These are phyloP conservation scores for Dryobates pubescens DNA, from an alignment of 2,797 vertebrate species.

Conservation along the genomic window DNA sequence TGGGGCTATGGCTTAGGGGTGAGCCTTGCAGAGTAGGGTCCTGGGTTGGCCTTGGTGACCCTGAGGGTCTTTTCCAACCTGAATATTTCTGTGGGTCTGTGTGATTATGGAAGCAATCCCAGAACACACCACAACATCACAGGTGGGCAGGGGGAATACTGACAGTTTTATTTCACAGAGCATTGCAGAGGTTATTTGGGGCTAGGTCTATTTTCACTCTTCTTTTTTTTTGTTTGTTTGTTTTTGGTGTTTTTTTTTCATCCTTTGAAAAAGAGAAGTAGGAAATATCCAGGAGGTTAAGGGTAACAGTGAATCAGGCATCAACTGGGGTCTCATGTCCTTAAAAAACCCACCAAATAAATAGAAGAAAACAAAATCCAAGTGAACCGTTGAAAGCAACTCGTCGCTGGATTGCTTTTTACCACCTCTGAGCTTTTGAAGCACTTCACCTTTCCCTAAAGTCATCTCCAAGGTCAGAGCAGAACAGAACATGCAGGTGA, in stretches of 20 bases:
- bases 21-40: too few relatives aligned
- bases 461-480: neutral
- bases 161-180: constrained; percentile 61
- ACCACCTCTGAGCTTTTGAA: constrained; percentile 9
- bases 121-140: neutral
- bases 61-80: too few relatives aligned
- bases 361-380: too few relatives aligned
- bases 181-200: neutral
- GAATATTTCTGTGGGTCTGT: too few relatives aligned
- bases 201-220: constrained; percentile 30
- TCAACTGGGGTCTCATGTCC: neutral
- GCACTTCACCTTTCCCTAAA: neutral
- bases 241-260: neutral
- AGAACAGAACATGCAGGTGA: constrained; percentile 43
- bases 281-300: neutral
- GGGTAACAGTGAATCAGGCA: neutral
- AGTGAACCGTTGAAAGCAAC: neutral
- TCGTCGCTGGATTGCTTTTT: neutral
- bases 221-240: too few relatives aligned
- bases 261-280: neutral
- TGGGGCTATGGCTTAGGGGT: too few relatives aligned
- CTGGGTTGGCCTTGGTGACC: too few relatives aligned
- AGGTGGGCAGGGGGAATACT: constrained; percentile 33
- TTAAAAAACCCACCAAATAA: neutral
- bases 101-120: neutral